These are phyloP conservation scores for Notechis scutatus DNA, from an alignment of 2,113 vertebrate species.

Conservation along the genomic window DNA sequence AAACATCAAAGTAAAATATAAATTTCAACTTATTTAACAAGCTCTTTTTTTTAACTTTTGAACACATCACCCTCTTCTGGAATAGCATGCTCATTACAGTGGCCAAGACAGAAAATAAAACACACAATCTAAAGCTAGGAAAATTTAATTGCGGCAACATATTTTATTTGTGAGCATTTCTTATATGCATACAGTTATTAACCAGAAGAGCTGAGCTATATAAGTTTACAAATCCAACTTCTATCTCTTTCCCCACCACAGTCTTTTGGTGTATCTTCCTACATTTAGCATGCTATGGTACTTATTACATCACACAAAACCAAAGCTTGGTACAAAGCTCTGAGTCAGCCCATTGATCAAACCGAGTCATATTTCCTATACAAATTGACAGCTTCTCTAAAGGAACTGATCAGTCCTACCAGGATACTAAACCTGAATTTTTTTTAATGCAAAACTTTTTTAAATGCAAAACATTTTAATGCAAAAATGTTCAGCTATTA, in stretches of 20 bases:
- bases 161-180: constrained; percentile 64
- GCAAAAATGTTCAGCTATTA: too few relatives aligned
- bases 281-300: neutral
- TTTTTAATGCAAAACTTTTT: neutral
- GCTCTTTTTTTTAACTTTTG: constrained; percentile 38
- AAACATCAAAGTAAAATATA: neutral
- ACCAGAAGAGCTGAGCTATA: constrained; percentile 18
- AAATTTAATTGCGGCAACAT: neutral
- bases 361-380: neutral
- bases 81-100: constrained; percentile 18
- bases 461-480: too few relatives aligned
- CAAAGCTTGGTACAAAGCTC: neutral
- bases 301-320: constrained; percentile 4
- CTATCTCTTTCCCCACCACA: neutral
- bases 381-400: neutral
- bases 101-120: constrained; percentile 22
- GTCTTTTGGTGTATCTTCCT: constrained; percentile 9
- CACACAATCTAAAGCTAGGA: neutral
- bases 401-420: neutral
- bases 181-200: constrained; percentile 28
- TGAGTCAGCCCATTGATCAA: neutral
- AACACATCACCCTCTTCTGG: constrained; percentile 47
- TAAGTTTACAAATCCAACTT: constrained; percentile 22
- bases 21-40: neutral
- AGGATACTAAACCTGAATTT: neutral